Base-by-base conservation (phyloP, 2,113 vertebrate species). In the Paralichthys olivaceus region DNA sequence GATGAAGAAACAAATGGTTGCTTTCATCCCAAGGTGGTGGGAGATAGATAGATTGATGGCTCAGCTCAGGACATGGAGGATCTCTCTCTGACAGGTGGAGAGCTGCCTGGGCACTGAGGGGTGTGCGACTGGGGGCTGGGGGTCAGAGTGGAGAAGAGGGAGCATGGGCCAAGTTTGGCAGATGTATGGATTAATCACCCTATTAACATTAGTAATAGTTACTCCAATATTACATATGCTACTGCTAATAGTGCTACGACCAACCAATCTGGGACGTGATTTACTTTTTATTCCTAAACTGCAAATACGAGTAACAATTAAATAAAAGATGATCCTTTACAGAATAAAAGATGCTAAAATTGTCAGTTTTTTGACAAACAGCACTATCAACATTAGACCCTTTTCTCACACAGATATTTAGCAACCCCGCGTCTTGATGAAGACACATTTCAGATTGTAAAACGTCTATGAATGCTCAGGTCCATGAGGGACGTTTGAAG, bases 1-100 rank as follows among this genome's bases (percentile, higher is more conserved):
- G 85, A 77, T 74, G 72, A 82, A 85, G 87, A 88, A 90, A 91
- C 90, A 93, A 93, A 93, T 86, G 85, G 87, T 75, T 75, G 76
- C 84, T 91, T 90, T 92, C 89, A 89, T 92, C 89, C 84, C 58
- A 69, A 88, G 91, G 91, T 88, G 26, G 76, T 49, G 62, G 75
- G 56, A 73, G 72, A n/a, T n/a, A n/a, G 69, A 65, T 8, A 58
- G 89, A 91, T 74, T 83, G 84, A 87, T 80, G 83, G 80, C 85
- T 87, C 76, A 74, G 81, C 82, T 69, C 25, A 60, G 64, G 81
- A 84, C 81, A 29, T 15, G 43, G 80, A 84, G 75, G 76, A 89
- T 69, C 59, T 67, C 69, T n/a, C 43, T 61, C 68, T 80, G 79
- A 88, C 84, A 87, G 80, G 76, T 76, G 54, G 60, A 80, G 81